Conservation (phyloP, 1,140 invertebrate genomes). For the Olivierus martensii region DNA sequence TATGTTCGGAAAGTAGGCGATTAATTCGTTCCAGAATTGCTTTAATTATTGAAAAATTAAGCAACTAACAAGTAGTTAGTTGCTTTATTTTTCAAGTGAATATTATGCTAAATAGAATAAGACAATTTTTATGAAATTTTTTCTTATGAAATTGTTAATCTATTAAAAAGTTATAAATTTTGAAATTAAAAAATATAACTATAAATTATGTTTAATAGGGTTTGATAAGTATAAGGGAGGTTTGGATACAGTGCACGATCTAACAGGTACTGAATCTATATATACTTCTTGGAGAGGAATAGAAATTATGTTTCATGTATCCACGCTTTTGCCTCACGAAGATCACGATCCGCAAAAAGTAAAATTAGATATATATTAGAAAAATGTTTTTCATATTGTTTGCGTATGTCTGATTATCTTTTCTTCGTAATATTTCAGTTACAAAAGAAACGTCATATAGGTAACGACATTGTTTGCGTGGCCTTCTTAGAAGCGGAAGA, state of each 20-base stretch:
- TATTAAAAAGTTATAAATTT: too few species aligned
- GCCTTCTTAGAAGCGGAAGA: conserved; percentile 91
- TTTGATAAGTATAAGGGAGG: conserved; percentile 88
- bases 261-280: conserved; percentile 75
- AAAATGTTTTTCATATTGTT: neutral
- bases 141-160: too few species aligned
- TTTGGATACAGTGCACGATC: conserved; percentile 77
- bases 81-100: too few species aligned
- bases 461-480: conserved; percentile 81
- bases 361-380: neutral
- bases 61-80: too few species aligned
- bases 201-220: conserved; percentile 24
- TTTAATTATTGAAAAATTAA: too few species aligned
- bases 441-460: conserved; percentile 73
- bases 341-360: conserved; percentile 42
- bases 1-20: too few species aligned
- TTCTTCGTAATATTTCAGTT: conserved; percentile 22
- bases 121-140: too few species aligned
- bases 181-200: too few species aligned
- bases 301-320: conserved; percentile 91
- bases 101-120: too few species aligned
- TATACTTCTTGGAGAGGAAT: conserved; percentile 69
- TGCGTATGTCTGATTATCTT: neutral
- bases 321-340: conserved; percentile 86
- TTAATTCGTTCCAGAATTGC: too few species aligned